Evolutionary conservation across 1,140 invertebrate genomes (phyloP).

Genomic region (Anoplolepis gracilipes): DNA sequence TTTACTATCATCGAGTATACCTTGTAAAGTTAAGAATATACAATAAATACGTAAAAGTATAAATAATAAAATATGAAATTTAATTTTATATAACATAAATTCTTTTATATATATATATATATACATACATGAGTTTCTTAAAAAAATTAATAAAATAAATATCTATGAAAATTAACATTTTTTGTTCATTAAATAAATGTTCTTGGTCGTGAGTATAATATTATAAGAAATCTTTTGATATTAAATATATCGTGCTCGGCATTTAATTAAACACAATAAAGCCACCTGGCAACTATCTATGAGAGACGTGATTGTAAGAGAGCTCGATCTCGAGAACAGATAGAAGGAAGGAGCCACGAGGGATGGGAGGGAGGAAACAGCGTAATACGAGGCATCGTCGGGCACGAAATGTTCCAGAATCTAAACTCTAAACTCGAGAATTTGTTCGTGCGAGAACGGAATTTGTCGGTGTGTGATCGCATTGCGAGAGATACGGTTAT

Average conservation of each 20-base stretch:
- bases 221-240: not conserved
- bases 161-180: not conserved
- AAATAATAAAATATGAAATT: not conserved
- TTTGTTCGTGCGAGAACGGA: constrained; percentile 58
- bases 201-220: not conserved
- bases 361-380: not conserved
- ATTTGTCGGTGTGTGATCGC: constrained; percentile 66
- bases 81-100: not conserved
- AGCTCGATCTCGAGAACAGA: constrained; percentile 46
- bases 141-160: not conserved
- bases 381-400: constrained; percentile 19
- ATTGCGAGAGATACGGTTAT: constrained; percentile 41
- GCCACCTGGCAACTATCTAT: not conserved
- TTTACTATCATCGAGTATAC: not conserved
- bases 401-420: constrained; percentile 46
- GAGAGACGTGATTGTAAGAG: constrained; percentile 22
- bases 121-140: not conserved
- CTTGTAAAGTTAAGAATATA: not conserved
- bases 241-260: not conserved
- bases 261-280: constrained; percentile 36
- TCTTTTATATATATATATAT: not conserved
- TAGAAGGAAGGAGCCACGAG: constrained; percentile 15
- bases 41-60: not conserved
- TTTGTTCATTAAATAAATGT: not conserved
- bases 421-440: constrained; percentile 54